These are phyloP conservation scores for Pogona vitticeps DNA, from an alignment of 2,113 vertebrate species.

Conservation along the genomic window DNA sequence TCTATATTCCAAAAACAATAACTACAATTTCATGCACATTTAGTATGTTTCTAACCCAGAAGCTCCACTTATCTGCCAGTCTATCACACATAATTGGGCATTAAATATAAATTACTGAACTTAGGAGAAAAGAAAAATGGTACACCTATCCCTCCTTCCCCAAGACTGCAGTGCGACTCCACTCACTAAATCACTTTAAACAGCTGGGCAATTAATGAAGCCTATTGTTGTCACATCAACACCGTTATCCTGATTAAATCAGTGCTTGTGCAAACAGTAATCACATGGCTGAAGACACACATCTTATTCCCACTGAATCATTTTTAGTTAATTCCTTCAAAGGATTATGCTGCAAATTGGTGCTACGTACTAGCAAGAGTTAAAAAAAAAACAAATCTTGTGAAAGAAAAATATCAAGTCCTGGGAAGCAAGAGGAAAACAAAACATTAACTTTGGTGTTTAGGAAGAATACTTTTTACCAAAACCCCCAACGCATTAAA, in stretches of 20 bases:
- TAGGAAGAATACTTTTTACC: not conserved
- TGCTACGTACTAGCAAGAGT: not conserved
- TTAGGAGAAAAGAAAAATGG: not conserved
- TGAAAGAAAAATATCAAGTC: not conserved
- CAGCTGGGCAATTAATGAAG: constrained; percentile 51
- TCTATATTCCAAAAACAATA: not conserved
- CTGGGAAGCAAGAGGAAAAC: not conserved
- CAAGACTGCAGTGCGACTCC: not conserved
- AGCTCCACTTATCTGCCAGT: constrained; percentile 64
- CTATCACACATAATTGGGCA: constrained; percentile 64
- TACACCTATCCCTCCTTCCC: not conserved
- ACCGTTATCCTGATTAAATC: constrained; percentile 15
- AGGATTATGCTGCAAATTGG: not conserved
- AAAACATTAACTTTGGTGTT: not conserved
- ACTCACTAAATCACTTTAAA: constrained; percentile 29
- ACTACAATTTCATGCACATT: not conserved
- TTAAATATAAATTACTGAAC: constrained; percentile 63
- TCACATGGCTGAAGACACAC: not conserved
- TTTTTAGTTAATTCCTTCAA: constrained; percentile 2
- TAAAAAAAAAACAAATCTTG: constrained; percentile 3
- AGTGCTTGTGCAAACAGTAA: constrained; percentile 24
- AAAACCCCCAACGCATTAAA: not conserved
- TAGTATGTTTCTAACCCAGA: constrained; percentile 29
- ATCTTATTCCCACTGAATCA: not conserved
- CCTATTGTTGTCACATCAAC: constrained; percentile 25